Conservation (phyloP, 2,888 invertebrate species). For the Xanthia togata region DNA sequence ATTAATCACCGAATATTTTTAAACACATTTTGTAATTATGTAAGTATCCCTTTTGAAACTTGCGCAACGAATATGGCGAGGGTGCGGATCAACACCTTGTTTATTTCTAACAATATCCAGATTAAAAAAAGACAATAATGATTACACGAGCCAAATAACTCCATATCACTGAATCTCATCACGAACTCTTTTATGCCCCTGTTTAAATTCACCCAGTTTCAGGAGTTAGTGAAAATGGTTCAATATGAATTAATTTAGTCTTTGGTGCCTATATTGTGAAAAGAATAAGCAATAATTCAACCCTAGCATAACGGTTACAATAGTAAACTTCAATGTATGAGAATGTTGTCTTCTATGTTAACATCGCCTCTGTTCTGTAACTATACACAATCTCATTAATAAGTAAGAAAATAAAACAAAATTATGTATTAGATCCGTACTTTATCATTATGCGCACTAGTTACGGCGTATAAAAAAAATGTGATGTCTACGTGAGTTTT, state of each 20-base stretch:
- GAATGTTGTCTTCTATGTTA: slow-evolving; percentile 7
- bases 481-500: slow-evolving; percentile 3
- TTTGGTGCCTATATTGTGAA: slow-evolving; percentile 50
- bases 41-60: background rate
- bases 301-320: slow-evolving; percentile 32
- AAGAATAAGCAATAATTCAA: slow-evolving; percentile 30
- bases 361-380: slow-evolving; percentile 14
- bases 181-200: slow-evolving; percentile 2
- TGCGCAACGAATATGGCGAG: background rate
- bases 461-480: background rate
- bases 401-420: background rate
- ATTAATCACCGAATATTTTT: background rate
- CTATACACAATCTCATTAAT: slow-evolving; percentile 13
- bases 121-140: slow-evolving; percentile 10
- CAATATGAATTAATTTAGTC: slow-evolving; percentile 29
- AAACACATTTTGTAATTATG: background rate
- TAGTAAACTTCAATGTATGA: slow-evolving; percentile 8
- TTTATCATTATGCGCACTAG: background rate
- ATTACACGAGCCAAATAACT: slow-evolving; percentile 25
- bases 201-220: slow-evolving; percentile 6
- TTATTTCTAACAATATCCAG: slow-evolving; percentile 2
- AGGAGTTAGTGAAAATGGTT: slow-evolving; percentile 19
- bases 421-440: background rate
- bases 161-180: slow-evolving; percentile 38
- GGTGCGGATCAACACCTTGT: slow-evolving; percentile 11